Conservation (phyloP, 2,888 invertebrate genomes). For the Hirtodrosophila cameraria region DNA sequence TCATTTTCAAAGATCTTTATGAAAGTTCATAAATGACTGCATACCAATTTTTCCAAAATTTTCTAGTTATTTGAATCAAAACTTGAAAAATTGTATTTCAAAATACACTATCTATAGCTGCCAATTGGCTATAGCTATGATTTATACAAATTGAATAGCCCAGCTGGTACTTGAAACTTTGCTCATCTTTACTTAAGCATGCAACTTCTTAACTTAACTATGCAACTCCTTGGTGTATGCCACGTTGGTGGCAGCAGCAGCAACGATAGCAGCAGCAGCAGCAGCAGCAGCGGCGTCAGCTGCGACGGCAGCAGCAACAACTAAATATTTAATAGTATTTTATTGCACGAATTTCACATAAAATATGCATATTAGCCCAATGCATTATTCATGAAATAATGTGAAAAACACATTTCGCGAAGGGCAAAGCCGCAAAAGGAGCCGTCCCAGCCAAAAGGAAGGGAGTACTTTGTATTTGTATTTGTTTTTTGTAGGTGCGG, state of each 20-base stretch:
- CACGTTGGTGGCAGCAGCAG: conserved; percentile 36
- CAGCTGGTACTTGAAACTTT: no score
- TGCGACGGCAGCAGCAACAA: conserved; percentile 62
- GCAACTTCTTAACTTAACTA: conserved; percentile 37
- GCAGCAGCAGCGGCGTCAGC: conserved; percentile 6
- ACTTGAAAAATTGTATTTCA: no score
- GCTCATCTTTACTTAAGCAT: conserved; percentile 33
- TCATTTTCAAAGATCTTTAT: no score
- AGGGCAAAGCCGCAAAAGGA: conserved; percentile 56
- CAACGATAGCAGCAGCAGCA: neutral
- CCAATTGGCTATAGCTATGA: no score
- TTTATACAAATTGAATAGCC: no score
- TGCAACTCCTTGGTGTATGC: conserved; percentile 53
- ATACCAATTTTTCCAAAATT: no score
- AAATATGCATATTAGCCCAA: conserved; percentile 83
- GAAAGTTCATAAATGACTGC: no score
- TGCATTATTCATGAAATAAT: conserved; percentile 83
- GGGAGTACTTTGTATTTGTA: neutral
- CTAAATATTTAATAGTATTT: conserved; percentile 84
- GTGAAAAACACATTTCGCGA: conserved; percentile 78
- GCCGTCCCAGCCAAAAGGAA: conserved; percentile 5
- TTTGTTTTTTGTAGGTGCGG: conserved; percentile 6
- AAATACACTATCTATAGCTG: no score
- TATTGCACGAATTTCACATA: conserved; percentile 83
- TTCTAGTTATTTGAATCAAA: no score